These are phyloP conservation scores for Tetrax tetrax DNA, from an alignment of 2,113 vertebrate genomes.

Conservation along the genomic window DNA sequence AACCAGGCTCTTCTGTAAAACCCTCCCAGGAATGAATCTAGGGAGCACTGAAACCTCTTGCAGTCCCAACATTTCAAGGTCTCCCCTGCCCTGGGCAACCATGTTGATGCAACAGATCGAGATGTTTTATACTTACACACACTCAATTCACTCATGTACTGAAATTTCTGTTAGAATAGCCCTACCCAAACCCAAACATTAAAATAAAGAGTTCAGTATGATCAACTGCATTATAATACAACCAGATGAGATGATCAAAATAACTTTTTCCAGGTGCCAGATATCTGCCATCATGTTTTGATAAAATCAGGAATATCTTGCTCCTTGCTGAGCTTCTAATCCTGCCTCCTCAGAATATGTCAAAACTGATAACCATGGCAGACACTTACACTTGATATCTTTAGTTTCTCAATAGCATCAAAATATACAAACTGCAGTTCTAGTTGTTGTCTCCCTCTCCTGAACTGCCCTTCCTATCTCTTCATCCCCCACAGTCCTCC, in stretches of 20 bases:
- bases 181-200: not conserved
- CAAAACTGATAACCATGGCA: conserved; percentile 32
- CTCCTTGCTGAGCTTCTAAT: conserved; percentile 28
- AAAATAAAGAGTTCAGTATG: not conserved
- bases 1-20: not conserved
- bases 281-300: conserved; percentile 22
- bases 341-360: conserved; percentile 50
- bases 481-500: conserved; percentile 52
- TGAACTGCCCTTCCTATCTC: conserved; percentile 33
- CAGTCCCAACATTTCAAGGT: not conserved
- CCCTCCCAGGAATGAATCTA: not conserved
- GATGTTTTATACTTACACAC: not conserved
- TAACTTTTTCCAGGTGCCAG: conserved; percentile 51
- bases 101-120: not conserved
- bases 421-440: not conserved
- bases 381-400: conserved; percentile 30
- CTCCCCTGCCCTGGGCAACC: not conserved
- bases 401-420: conserved; percentile 30
- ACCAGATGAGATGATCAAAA: not conserved
- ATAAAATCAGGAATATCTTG: conserved; percentile 16
- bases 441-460: conserved; percentile 17
- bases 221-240: conserved; percentile 8
- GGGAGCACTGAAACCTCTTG: not conserved
- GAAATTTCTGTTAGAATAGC: not conserved
- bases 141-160: not conserved